Evolutionary conservation across 2,888 invertebrate genomes (phyloP).

Genomic region (Luperina nickerlii): DNA sequence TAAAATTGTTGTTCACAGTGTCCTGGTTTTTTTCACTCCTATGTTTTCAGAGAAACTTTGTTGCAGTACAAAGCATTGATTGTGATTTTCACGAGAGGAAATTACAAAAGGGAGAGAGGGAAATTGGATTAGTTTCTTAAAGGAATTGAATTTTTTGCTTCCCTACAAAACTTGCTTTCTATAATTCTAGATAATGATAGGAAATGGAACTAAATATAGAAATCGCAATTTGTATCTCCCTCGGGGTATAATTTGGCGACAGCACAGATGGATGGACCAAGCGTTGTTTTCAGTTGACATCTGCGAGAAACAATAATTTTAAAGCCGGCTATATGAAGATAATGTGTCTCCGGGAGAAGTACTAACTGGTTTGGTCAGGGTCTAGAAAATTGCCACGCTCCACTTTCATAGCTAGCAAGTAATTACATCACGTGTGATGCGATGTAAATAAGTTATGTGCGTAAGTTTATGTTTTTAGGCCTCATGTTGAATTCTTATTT

Average conservation of each 20-base stretch:
- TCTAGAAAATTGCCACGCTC: slow-evolving; percentile 49
- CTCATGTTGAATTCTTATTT: background rate
- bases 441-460: background rate
- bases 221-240: slow-evolving; percentile 28
- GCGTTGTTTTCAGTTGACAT: slow-evolving; percentile 47
- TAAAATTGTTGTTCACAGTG: slow-evolving; percentile 41
- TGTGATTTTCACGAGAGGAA: slow-evolving; percentile 23
- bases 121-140: slow-evolving; percentile 30
- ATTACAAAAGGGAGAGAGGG: slow-evolving; percentile 16
- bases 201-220: slow-evolving; percentile 27
- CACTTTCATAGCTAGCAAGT: slow-evolving; percentile 27
- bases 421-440: slow-evolving; percentile 3
- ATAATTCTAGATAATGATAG: slow-evolving; percentile 26
- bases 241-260: slow-evolving; percentile 40
- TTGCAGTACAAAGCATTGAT: slow-evolving; percentile 37
- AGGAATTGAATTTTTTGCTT: background rate
- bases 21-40: slow-evolving; percentile 31
- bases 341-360: slow-evolving; percentile 25
- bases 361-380: slow-evolving; percentile 48
- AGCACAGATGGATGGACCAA: slow-evolving; percentile 31
- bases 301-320: slow-evolving; percentile 45
- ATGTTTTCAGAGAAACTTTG: slow-evolving; percentile 24
- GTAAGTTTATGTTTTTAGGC: slow-evolving; percentile 2
- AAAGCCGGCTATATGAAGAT: slow-evolving; percentile 31
- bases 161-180: slow-evolving; percentile 2